phyloP scores from a whole-genome alignment of 2,113 vertebrate species.

The Halichoerus grypus region DNA sequence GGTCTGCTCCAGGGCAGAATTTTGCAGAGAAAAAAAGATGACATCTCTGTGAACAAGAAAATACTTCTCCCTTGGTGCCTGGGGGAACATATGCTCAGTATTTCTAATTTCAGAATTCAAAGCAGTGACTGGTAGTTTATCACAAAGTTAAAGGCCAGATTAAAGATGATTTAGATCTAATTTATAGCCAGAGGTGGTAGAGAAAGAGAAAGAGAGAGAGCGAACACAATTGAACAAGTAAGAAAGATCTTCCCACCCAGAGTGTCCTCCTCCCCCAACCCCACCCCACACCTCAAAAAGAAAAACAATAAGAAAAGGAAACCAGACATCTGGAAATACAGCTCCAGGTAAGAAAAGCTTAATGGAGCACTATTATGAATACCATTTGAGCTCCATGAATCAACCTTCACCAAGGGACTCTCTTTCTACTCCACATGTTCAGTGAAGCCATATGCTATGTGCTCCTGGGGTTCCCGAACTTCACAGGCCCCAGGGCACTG shows the following conservation, averaged over 20 bases:
- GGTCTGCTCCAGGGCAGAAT: neutral
- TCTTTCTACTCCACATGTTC: neutral
- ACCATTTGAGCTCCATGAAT: neutral
- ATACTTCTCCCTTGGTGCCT: neutral
- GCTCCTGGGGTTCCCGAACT: neutral
- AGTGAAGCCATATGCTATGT: neutral
- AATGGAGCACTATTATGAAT: neutral
- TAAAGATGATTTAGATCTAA: neutral
- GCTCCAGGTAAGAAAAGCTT: neutral
- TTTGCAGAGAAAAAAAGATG: neutral
- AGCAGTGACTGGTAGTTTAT: neutral
- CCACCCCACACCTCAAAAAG: neutral
- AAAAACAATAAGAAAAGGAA: neutral
- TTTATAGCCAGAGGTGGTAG: neutral
- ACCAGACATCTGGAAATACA: neutral
- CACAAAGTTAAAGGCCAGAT: neutral
- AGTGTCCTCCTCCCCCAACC: neutral
- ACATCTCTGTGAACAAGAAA: constrained; percentile 38
- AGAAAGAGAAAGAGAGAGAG: neutral
- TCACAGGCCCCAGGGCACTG: neutral
- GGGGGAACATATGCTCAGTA: neutral
- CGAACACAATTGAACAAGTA: neutral
- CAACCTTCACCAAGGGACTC: neutral
- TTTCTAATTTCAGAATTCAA: neutral
- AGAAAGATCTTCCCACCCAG: neutral